Evolutionary conservation across 1,140 invertebrate species (phyloP).

Genomic region (Trichonephila clavipes): DNA sequence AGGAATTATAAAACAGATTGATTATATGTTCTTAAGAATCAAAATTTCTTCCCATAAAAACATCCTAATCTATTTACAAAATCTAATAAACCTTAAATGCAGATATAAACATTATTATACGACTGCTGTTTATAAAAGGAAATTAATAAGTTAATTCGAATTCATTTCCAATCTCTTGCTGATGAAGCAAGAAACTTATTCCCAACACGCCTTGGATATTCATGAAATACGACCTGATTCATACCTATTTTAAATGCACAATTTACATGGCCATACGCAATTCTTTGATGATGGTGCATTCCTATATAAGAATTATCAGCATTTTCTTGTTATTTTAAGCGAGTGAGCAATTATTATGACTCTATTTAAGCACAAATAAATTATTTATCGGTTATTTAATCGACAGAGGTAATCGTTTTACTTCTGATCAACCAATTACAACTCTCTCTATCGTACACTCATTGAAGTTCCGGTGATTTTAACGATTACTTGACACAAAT

Average conservation of each 20-base stretch:
- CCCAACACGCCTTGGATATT: background rate
- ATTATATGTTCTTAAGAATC: too few species aligned
- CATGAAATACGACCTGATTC: conserved; percentile 5
- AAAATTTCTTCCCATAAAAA: too few species aligned
- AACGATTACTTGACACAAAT: background rate
- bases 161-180: background rate
- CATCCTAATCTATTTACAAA: background rate
- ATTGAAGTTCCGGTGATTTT: background rate
- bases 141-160: conserved; percentile 27
- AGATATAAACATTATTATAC: background rate
- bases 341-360: background rate
- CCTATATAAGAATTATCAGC: background rate
- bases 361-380: background rate
- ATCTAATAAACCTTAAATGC: background rate
- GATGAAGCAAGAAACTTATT: background rate
- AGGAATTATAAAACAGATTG: too few species aligned
- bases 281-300: background rate
- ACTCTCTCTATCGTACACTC: background rate
- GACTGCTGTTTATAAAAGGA: background rate
- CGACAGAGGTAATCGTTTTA: background rate
- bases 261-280: background rate
- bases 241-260: background rate
- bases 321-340: background rate
- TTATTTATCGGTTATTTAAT: background rate
- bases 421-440: background rate